These are phyloP conservation scores for Drosophila auraria DNA, from an alignment of 1,140 invertebrate species.

Conservation along the genomic window DNA sequence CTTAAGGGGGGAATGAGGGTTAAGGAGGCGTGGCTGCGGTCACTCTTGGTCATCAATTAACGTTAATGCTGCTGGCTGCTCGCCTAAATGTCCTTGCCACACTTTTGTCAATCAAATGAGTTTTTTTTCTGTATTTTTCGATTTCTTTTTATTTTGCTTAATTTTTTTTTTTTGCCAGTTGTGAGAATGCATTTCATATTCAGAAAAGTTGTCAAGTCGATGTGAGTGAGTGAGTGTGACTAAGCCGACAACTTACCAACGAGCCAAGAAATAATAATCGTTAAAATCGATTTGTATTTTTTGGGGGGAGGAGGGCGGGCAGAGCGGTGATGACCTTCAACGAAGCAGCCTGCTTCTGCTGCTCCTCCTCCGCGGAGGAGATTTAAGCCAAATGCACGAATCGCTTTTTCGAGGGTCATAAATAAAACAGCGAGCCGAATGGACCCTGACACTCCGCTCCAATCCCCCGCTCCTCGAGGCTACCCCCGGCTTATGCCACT, in stretches of 20 bases:
- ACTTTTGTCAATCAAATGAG: conserved; percentile 77
- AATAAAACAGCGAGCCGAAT: conserved; percentile 73
- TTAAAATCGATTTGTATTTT: conserved; percentile 73
- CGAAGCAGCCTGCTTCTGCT: conserved; percentile 33
- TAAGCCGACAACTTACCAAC: conserved; percentile 42
- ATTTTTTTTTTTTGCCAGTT: conserved; percentile 19
- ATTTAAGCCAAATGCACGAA: conserved; percentile 70
- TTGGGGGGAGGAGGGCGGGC: conserved; percentile 5
- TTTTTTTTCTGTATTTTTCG: conserved; percentile 7
- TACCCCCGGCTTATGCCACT: conserved; percentile 27
- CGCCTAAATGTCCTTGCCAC: conserved; percentile 69
- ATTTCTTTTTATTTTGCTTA: neutral
- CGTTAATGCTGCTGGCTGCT: conserved; percentile 45
- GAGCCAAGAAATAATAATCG: conserved; percentile 66
- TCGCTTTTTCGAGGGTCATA: conserved; percentile 73
- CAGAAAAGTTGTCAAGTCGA: conserved; percentile 56
- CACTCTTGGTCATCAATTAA: conserved; percentile 74
- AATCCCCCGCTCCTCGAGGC: neutral
- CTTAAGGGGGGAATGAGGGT: conserved; percentile 2
- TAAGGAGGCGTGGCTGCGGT: conserved; percentile 22
- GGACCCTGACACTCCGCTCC: conserved; percentile 33
- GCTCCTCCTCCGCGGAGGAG: conserved; percentile 24
- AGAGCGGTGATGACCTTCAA: conserved; percentile 63
- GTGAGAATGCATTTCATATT: conserved; percentile 75
- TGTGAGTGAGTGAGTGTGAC: conserved; percentile 55